These are phyloP conservation scores for Melikaiella ostensackeni DNA, from an alignment of 2,888 invertebrate genomes.

Conservation along the genomic window DNA sequence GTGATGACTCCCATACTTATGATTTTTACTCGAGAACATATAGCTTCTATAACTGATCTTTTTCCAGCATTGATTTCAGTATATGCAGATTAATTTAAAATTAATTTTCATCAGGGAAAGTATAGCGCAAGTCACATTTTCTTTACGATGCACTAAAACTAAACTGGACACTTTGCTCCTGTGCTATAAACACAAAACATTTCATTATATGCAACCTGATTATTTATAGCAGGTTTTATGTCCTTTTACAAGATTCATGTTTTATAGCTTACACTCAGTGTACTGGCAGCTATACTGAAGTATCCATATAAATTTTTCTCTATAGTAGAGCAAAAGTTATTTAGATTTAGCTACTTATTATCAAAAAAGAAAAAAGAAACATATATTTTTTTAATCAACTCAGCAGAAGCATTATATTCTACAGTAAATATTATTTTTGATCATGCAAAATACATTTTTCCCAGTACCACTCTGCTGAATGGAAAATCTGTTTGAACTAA, in stretches of 20 bases:
- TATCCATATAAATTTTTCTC: neutral
- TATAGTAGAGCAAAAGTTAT: neutral
- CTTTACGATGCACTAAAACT: neutral
- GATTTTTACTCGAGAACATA: no score
- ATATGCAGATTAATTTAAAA: neutral
- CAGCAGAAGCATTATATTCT: no score
- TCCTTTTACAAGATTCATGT: neutral
- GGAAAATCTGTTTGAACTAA: neutral
- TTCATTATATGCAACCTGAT: constrained; percentile 4
- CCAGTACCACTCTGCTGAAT: neutral
- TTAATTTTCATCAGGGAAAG: neutral
- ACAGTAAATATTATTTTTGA: no score
- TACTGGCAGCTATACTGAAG: neutral
- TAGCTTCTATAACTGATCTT: no score
- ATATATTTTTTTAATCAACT: no score
- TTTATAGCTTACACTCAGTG: neutral
- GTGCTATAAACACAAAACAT: constrained; percentile 5
- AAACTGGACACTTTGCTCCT: neutral
- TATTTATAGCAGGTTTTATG: neutral
- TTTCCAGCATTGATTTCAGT: no score
- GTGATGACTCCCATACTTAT: no score
- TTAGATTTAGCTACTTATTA: no score
- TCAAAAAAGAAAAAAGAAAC: no score
- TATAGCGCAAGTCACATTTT: neutral
- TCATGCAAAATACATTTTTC: neutral